Conservation (phyloP, 92 coral and sea anemone species). For the Metridium senile region DNA sequence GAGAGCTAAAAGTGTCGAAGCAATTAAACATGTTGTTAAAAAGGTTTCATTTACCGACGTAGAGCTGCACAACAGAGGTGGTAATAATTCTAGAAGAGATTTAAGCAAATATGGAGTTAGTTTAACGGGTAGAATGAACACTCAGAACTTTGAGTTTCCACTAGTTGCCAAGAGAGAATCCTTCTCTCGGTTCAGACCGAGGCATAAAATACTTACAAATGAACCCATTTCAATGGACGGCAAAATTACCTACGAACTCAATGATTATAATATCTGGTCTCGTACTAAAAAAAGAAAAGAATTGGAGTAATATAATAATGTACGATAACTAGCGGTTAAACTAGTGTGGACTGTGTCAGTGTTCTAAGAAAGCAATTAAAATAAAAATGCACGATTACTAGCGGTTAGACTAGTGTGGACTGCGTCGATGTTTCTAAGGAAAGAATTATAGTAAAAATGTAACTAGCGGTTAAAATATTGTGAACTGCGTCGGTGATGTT, state of each 20-base stretch:
- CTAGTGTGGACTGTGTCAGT: too few species aligned
- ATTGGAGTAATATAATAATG: constrained; percentile 63
- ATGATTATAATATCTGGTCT: constrained; percentile 45
- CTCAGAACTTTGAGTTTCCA: constrained; percentile 22
- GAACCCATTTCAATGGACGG: constrained; percentile 3
- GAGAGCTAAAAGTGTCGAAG: not conserved
- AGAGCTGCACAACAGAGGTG: not conserved
- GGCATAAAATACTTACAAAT: constrained; percentile 10
- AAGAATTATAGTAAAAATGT: constrained; percentile 3
- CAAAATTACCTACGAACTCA: constrained; percentile 19
- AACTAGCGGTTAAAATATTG: too few species aligned
- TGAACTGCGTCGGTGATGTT: constrained; percentile 26
- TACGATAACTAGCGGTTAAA: too few species aligned
- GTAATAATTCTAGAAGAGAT: not conserved
- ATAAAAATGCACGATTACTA: constrained; percentile 32
- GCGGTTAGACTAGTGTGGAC: too few species aligned
- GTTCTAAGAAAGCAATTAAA: constrained; percentile 55
- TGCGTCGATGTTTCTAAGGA: too few species aligned
- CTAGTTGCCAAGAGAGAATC: constrained; percentile 3
- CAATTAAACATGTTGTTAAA: not conserved
- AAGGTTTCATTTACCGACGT: not conserved
- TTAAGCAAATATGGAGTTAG: too few species aligned
- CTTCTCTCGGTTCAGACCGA: not conserved
- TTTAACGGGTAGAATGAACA: constrained; percentile 5
- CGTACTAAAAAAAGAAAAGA: constrained; percentile 26